Conservation (phyloP, 1,140 invertebrate genomes). For the Mya arenaria region DNA sequence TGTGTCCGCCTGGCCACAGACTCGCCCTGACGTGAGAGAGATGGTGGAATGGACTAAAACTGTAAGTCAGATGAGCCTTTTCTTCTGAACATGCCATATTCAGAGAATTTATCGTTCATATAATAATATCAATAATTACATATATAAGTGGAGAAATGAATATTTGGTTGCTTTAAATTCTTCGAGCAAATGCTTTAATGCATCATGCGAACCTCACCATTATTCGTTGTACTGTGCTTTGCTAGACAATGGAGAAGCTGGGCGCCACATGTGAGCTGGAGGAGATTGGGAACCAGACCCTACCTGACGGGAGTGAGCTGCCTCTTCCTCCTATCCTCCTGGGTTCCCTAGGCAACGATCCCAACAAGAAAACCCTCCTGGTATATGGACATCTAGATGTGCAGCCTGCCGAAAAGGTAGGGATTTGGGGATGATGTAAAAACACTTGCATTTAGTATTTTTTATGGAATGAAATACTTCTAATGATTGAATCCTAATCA, state of each 20-base stretch:
- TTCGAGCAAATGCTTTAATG: no score
- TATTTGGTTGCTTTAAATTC: no score
- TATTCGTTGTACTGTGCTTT: no score
- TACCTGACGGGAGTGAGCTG: conserved; percentile 88
- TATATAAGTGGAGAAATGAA: no score
- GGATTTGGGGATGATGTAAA: not conserved
- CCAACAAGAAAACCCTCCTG: conserved; percentile 93
- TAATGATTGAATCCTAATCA: no score
- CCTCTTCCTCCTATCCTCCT: conserved; percentile 94
- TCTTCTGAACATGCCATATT: no score
- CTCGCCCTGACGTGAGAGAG: conserved; percentile 87
- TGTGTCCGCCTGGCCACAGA: conserved; percentile 95
- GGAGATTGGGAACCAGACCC: conserved; percentile 89
- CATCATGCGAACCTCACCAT: no score
- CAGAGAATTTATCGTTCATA: no score
- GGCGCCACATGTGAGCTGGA: conserved; percentile 89
- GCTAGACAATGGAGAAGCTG: conserved; percentile 86
- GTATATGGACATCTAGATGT: conserved; percentile 99
- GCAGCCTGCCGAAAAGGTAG: conserved; percentile 91
- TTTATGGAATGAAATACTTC: no score
- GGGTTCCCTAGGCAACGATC: conserved; percentile 91
- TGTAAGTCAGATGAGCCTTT: no score
- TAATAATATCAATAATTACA: no score
- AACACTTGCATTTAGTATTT: no score
- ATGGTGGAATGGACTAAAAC: conserved; percentile 92